Base-by-base conservation (phyloP, 2,797 vertebrate species). In the Sebastes taczanowskii region DNA sequence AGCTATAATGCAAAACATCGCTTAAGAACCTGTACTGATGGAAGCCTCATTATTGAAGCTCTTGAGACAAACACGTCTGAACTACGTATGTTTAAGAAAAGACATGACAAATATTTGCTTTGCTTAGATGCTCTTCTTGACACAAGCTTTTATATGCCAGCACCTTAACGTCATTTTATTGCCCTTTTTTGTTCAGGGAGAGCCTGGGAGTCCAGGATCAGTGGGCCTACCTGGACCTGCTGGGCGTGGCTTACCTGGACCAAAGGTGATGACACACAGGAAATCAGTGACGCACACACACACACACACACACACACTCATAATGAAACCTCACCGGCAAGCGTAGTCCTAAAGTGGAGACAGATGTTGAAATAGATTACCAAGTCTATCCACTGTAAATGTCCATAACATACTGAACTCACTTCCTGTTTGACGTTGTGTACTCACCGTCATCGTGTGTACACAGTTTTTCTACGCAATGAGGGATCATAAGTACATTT, bases 201-300 rank as follows among this genome's bases (percentile, higher is more conserved):
- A 97, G 29, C 95, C 87, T 0, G 97, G 97, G 32, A 90, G 89
- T 58, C 85, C 71, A 55, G 97, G 97, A 56, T 89, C 81, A 38
- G 75, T 90, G 83, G 97, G 97, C 34, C 56, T 89, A 6, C 78
- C 96, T 52, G 97, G 97, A 77, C 60, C 91, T 52, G 90, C 94
- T 8, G 84, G 97, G 23, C 89, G 46, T 46, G 96, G 97, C 56
- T 89, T 95, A 77, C 88, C 95, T 71, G 97, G 98, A 73, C 46
- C 95, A 84, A 98, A 98, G 96, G 97, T 98, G 79, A 82, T 14
- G 2, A n/a, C 16, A 22, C 1, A 2, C 16, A 38, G 18, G 13
- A 8, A 25, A 16, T 55, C 22, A 18, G 6, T 42, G 14, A 2
- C 3, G 7, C 42, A 20, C 42, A 49, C 16, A 22, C 32, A 11